Conservation (phyloP, 2,797 vertebrate species). For the Myotis myotis region DNA sequence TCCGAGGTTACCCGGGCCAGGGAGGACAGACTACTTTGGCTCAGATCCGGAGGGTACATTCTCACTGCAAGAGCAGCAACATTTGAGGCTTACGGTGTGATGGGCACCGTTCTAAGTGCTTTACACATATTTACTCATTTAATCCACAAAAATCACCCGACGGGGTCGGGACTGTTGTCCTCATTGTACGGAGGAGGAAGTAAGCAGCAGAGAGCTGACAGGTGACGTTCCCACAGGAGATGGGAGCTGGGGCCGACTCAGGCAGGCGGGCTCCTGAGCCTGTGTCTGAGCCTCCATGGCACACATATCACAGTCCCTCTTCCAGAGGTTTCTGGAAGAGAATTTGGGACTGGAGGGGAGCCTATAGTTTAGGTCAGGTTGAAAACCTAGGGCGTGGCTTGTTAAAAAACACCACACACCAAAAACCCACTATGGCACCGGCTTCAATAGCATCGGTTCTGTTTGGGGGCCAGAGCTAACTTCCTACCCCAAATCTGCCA, state of each 20-base stretch:
- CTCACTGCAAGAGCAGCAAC: background rate
- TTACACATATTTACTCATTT: background rate
- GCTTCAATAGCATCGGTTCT: constrained; percentile 22
- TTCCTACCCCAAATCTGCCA: background rate
- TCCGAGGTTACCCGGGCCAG: background rate
- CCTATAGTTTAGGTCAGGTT: background rate
- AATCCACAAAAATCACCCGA: constrained; percentile 5
- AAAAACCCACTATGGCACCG: background rate
- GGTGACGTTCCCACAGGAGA: background rate
- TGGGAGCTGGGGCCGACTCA: background rate
- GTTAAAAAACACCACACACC: background rate
- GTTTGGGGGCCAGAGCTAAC: background rate
- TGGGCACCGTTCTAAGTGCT: background rate
- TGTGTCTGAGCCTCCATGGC: background rate
- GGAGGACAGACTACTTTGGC: background rate
- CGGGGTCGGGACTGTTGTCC: background rate
- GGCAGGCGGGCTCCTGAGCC: background rate
- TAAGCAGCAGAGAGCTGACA: background rate
- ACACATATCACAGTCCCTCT: background rate
- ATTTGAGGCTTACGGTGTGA: background rate
- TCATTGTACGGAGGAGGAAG: background rate
- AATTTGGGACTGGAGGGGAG: background rate
- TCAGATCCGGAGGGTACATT: background rate
- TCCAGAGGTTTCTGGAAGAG: background rate
- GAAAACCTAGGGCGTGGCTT: constrained; percentile 31